phyloP scores from a whole-genome alignment of 2,888 invertebrate genomes.

The Nebria brevicollis region DNA sequence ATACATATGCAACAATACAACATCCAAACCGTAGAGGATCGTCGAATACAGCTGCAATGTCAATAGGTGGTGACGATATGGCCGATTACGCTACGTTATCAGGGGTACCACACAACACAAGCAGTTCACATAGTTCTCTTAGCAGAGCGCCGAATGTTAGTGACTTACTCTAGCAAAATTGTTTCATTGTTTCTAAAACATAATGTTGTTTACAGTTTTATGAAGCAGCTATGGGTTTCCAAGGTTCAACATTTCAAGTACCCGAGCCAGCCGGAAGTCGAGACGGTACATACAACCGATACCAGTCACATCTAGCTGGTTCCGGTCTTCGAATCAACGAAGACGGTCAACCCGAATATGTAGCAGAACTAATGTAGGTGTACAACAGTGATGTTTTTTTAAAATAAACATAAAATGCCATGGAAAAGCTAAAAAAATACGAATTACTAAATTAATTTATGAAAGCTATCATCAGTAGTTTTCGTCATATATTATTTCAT shows the following conservation, averaged over 20 bases:
- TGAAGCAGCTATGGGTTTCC: constrained; percentile 72
- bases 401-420: not conserved
- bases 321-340: constrained; percentile 67
- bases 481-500: constrained; percentile 12
- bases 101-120: constrained; percentile 59
- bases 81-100: constrained; percentile 75
- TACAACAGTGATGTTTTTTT: constrained; percentile 2
- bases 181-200: not conserved
- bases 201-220: constrained; percentile 64
- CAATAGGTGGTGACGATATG: constrained; percentile 65
- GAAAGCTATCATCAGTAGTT: not conserved
- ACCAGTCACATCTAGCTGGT: constrained; percentile 51
- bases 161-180: constrained; percentile 26
- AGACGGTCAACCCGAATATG: constrained; percentile 70
- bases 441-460: constrained; percentile 17
- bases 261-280: constrained; percentile 67
- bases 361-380: constrained; percentile 69
- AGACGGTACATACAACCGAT: constrained; percentile 64
- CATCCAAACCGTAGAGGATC: constrained; percentile 68
- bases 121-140: constrained; percentile 62
- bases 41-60: constrained; percentile 61
- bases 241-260: constrained; percentile 80
- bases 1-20: constrained; percentile 84
- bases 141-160: constrained; percentile 68
- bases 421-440: constrained; percentile 11